phyloP scores from a whole-genome alignment of 2,113 vertebrate species.

The Sinocyclocheilus rhinocerous region DNA sequence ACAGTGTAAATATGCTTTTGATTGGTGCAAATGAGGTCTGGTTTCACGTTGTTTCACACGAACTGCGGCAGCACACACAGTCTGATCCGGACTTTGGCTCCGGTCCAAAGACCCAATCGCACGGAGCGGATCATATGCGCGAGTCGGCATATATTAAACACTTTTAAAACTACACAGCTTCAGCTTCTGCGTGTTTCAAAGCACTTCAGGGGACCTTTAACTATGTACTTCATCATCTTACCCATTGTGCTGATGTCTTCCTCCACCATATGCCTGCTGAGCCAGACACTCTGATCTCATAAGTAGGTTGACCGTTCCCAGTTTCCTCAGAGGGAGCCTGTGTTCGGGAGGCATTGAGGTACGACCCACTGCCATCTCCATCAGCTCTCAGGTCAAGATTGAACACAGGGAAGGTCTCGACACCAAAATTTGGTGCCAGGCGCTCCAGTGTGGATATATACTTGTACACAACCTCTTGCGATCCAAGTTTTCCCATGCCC shows the following conservation, averaged over 20 bases:
- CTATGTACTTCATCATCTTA: conserved; percentile 32
- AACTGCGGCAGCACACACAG: no score
- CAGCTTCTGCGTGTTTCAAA: no score
- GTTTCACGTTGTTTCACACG: no score
- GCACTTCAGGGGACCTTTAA: no score
- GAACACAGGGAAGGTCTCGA: conserved; percentile 72
- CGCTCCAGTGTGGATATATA: conserved; percentile 88
- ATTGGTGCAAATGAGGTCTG: no score
- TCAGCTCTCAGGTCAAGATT: conserved; percentile 69
- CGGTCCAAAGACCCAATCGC: no score
- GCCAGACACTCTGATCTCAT: conserved; percentile 82
- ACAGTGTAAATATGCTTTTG: no score
- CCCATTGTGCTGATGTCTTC: conserved; percentile 59
- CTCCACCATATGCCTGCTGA: conserved; percentile 84
- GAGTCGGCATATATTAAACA: no score
- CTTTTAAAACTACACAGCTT: no score
- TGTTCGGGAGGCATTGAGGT: conserved; percentile 47
- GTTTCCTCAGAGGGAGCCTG: conserved; percentile 36
- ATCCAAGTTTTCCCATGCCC: conserved; percentile 69
- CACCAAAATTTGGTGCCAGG: conserved; percentile 79
- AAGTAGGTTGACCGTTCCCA: conserved; percentile 52
- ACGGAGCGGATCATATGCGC: no score
- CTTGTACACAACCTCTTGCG: conserved; percentile 85
- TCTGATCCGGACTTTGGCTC: no score
- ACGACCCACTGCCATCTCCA: conserved; percentile 64